Percentiles rank a stretch among this genome's conserved stretches.
Evolutionary conservation across 2,888 invertebrate genomes (phyloP).

Genomic region (Hipparchia sbordonii): DNA sequence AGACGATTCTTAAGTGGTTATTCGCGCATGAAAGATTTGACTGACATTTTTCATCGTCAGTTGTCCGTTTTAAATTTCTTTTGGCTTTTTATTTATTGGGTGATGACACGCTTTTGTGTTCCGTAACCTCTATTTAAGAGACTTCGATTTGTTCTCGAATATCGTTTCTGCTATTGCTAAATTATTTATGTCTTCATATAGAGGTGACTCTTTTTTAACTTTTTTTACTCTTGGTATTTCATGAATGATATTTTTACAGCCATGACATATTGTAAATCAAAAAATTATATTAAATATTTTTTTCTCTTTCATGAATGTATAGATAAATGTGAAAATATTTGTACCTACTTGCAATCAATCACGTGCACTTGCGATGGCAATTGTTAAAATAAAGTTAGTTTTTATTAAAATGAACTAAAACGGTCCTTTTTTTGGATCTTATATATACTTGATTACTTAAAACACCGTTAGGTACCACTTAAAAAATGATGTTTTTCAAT

Average conservation of each 20-base stretch:
- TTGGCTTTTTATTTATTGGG: conserved; percentile 28
- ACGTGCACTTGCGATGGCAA: conserved; percentile 1
- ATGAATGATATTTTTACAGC: background rate
- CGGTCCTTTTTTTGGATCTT: background rate
- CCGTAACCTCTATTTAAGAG: conserved; percentile 11
- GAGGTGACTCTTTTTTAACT: background rate
- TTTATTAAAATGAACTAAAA: background rate
- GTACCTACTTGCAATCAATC: conserved; percentile 21
- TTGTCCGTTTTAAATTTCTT: conserved; percentile 53
- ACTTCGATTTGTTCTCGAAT: conserved; percentile 1
- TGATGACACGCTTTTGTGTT: conserved; percentile 24
- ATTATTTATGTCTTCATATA: conserved; percentile 12
- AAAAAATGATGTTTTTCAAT: background rate
- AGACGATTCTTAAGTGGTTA: conserved; percentile 60
- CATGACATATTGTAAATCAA: background rate
- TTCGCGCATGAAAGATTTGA: conserved; percentile 65
- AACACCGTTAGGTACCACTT: conserved; percentile 11
- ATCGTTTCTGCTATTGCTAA: background rate
- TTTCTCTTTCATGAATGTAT: background rate
- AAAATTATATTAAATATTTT: background rate
- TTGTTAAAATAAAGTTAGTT: conserved; percentile 14
- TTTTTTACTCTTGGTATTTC: background rate
- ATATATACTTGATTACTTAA: conserved; percentile 9
- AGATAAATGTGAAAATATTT: conserved; percentile 24
- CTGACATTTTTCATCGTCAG: conserved; percentile 67